Conservation (phyloP, 2,888 invertebrate genomes). For the Pogonocherus hispidulus region DNA sequence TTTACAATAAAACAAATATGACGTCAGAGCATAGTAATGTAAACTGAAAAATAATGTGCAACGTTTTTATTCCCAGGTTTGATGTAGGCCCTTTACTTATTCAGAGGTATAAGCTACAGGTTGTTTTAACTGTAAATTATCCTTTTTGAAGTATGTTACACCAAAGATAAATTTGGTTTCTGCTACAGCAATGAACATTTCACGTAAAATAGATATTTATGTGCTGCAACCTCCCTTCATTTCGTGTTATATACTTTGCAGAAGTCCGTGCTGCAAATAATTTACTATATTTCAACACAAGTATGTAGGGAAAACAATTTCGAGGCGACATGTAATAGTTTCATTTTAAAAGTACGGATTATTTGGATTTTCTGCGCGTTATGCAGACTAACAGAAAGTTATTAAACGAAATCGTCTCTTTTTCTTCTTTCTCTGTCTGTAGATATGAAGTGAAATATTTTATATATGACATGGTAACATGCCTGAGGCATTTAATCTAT, state of each 20-base stretch:
- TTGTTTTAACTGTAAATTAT: not conserved
- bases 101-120: no score
- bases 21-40: no score
- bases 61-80: no score
- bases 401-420: no score
- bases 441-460: no score
- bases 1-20: no score
- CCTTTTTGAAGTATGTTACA: not conserved
- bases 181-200: not conserved
- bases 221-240: not conserved
- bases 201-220: constrained; percentile 2
- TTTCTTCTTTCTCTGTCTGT: no score
- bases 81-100: no score
- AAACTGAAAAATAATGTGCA: no score
- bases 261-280: not conserved
- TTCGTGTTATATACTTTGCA: not conserved
- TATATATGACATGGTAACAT: no score
- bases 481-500: no score
- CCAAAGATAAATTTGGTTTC: not conserved
- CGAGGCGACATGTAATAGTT: not conserved
- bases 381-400: no score
- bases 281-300: not conserved
- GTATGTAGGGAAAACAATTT: not conserved
- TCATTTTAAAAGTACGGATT: not conserved
- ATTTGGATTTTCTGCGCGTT: not conserved